Evolutionary conservation across 2,888 invertebrate genomes (phyloP).

Genomic region (Ophioninae sp.): DNA sequence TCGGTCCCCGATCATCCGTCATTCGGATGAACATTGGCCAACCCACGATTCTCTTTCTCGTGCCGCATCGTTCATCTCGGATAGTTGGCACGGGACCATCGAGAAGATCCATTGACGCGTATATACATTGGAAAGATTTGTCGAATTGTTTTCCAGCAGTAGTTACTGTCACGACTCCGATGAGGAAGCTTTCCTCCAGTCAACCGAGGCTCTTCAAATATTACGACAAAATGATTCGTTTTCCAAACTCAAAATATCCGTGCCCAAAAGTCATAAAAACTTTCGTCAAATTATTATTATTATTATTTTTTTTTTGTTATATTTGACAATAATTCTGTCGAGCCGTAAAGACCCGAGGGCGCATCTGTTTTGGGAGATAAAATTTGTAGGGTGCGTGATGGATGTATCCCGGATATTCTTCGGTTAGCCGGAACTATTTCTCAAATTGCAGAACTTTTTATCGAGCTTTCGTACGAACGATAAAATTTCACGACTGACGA

Average conservation of each 20-base stretch:
- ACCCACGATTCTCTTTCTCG: not conserved
- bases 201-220: not conserved
- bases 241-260: not conserved
- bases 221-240: not conserved
- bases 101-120: not conserved
- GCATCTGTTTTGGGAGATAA: not conserved
- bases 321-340: not conserved
- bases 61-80: not conserved
- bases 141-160: no score
- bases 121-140: no score
- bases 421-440: not conserved
- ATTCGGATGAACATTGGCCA: not conserved
- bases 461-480: not conserved
- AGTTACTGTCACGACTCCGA: not conserved
- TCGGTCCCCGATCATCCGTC: not conserved
- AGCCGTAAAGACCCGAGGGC: not conserved
- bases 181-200: not conserved
- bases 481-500: conserved; percentile 2
- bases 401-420: not conserved
- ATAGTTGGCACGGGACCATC: not conserved
- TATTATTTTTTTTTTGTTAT: not conserved
- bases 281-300: not conserved
- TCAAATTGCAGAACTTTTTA: not conserved
- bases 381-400: not conserved
- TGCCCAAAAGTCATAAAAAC: not conserved